Percentiles rank a stretch among this genome's conserved stretches.
Conservation (phyloP, 2,888 invertebrate species). For the Bimastos eiseni region DNA sequence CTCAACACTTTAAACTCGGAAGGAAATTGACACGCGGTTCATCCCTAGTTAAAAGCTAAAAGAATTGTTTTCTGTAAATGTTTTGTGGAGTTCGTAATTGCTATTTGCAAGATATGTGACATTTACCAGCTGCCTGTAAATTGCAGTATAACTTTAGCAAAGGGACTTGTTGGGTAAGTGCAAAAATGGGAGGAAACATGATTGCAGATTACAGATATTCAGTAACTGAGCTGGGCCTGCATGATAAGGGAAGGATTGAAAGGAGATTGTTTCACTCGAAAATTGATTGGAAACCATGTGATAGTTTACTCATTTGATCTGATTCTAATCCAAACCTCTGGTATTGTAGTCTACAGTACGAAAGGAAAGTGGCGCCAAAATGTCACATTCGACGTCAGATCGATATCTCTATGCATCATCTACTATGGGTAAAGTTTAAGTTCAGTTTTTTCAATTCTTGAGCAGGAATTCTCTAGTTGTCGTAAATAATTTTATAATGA, state of each 20-base stretch:
- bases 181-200: not conserved
- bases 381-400: constrained; percentile 35
- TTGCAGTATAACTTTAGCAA: too few relatives aligned
- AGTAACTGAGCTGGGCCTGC: not conserved
- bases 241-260: too few relatives aligned
- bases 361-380: constrained; percentile 20
- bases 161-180: too few relatives aligned
- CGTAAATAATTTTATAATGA: not conserved
- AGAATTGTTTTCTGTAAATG: too few relatives aligned
- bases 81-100: too few relatives aligned
- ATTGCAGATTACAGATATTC: not conserved
- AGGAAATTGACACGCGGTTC: too few relatives aligned
- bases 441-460: not conserved
- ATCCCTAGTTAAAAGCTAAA: too few relatives aligned
- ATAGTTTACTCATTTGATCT: not conserved
- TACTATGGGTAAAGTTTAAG: not conserved
- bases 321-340: not conserved
- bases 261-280: too few relatives aligned
- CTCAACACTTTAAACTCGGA: too few relatives aligned
- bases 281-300: not conserved
- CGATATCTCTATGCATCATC: constrained; percentile 34
- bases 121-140: too few relatives aligned
- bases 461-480: not conserved
- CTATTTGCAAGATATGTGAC: too few relatives aligned
- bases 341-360: not conserved